A percentile compares a stretch with the other conserved stretches of the same genome.
Conservation (phyloP, 2,113 vertebrate genomes). For the Mustela lutreola region DNA sequence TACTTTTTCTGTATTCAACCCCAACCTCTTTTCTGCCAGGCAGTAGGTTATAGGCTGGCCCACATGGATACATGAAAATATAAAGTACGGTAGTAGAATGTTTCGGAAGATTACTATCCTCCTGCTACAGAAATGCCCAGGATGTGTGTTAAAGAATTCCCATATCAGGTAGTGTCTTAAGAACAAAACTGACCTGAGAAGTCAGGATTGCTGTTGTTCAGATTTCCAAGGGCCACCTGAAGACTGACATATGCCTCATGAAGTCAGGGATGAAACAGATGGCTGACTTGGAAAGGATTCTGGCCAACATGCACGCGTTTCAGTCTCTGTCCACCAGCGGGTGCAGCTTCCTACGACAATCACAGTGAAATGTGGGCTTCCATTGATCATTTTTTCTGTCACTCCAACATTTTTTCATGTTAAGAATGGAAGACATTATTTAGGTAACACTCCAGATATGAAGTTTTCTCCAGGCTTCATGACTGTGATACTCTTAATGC, state of each 20-base stretch:
- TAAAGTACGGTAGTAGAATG: neutral
- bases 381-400: neutral
- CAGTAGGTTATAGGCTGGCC: too few species aligned
- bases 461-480: constrained; percentile 10
- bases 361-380: neutral
- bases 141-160: neutral
- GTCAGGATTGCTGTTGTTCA: neutral
- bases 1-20: too few species aligned
- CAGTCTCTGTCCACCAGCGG: neutral
- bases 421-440: neutral
- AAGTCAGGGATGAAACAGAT: too few species aligned
- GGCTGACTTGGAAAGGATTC: neutral
- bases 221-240: neutral
- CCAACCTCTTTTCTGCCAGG: too few species aligned
- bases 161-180: neutral
- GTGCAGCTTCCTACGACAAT: neutral
- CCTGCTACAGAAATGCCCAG: neutral
- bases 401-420: neutral
- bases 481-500: neutral
- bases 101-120: neutral
- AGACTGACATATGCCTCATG: neutral
- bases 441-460: constrained; percentile 9
- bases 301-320: neutral
- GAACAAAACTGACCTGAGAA: neutral
- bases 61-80: neutral